A percentile compares a stretch with the other conserved stretches of the same genome.
Evolutionary conservation across 2,113 vertebrate species (phyloP).

Genomic region (Isichthys henryi): DNA sequence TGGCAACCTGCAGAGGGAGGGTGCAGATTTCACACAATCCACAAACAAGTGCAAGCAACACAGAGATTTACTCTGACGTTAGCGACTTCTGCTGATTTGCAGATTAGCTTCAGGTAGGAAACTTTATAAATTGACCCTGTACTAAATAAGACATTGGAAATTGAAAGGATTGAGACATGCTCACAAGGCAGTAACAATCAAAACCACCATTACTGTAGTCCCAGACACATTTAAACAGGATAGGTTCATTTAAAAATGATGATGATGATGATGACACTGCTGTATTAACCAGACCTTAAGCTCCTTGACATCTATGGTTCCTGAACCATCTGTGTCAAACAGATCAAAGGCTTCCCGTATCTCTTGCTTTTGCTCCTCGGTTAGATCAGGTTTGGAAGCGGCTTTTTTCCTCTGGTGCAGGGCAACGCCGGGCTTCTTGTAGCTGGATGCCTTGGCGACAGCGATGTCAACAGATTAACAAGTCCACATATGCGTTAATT

Average conservation of each 20-base stretch:
- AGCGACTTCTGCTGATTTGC: neutral
- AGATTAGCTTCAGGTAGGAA: neutral
- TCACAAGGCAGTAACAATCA: neutral
- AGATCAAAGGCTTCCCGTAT: conserved; percentile 90
- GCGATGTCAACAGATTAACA: neutral
- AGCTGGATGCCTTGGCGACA: conserved; percentile 66
- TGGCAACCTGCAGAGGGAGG: conserved; percentile 70
- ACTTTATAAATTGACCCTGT: neutral
- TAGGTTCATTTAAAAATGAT: neutral
- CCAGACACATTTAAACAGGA: neutral
- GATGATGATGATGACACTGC: neutral
- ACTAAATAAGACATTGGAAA: neutral
- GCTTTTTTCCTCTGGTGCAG: conserved; percentile 30
- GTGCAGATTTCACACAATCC: neutral
- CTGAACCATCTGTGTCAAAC: conserved; percentile 83
- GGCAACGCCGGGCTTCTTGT: conserved; percentile 51
- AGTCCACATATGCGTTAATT: neutral
- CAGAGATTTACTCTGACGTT: neutral
- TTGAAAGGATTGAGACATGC: neutral
- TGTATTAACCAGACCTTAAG: conserved; percentile 60
- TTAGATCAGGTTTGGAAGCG: conserved; percentile 67
- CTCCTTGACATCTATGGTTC: conserved; percentile 85
- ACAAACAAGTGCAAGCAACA: neutral
- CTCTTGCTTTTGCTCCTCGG: conserved; percentile 84
- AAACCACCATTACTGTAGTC: neutral